These are phyloP conservation scores for Mus spicilegus DNA, from an alignment of 2,113 vertebrate species.

Conservation along the genomic window DNA sequence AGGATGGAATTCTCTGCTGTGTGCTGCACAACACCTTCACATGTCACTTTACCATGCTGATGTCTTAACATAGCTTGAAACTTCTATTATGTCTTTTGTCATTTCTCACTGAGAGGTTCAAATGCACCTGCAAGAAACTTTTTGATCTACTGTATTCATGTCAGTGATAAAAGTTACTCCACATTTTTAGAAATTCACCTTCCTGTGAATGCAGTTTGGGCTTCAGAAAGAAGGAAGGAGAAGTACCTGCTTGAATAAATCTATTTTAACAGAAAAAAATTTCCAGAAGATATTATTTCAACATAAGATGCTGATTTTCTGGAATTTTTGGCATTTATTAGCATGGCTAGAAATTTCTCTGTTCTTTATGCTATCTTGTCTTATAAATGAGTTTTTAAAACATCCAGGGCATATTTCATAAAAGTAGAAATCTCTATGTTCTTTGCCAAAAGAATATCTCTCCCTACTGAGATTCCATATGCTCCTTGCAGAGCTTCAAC, in stretches of 20 bases:
- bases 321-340: not conserved
- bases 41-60: slow-evolving; percentile 38
- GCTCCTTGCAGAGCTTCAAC: slow-evolving; percentile 46
- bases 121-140: not conserved
- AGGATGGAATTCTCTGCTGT: not conserved
- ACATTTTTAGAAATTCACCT: not conserved
- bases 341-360: not conserved
- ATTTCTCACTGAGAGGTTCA: slow-evolving; percentile 28
- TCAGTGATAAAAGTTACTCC: not conserved
- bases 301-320: not conserved
- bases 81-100: slow-evolving; percentile 55
- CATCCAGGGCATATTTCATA: slow-evolving; percentile 18
- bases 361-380: slow-evolving; percentile 15
- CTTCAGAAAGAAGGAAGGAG: not conserved
- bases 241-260: not conserved
- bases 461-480: slow-evolving; percentile 28
- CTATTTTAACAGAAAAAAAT: slow-evolving; percentile 48
- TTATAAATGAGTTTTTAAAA: slow-evolving; percentile 36
- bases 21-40: not conserved
- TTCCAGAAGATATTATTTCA: slow-evolving; percentile 21
- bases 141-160: slow-evolving; percentile 35
- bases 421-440: slow-evolving; percentile 29
- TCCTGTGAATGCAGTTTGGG: slow-evolving; percentile 37
- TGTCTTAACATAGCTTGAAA: slow-evolving; percentile 52
- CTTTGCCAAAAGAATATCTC: slow-evolving; percentile 55